These are phyloP conservation scores for Hermodice carunculata DNA, from an alignment of 2,888 invertebrate genomes.

Conservation along the genomic window DNA sequence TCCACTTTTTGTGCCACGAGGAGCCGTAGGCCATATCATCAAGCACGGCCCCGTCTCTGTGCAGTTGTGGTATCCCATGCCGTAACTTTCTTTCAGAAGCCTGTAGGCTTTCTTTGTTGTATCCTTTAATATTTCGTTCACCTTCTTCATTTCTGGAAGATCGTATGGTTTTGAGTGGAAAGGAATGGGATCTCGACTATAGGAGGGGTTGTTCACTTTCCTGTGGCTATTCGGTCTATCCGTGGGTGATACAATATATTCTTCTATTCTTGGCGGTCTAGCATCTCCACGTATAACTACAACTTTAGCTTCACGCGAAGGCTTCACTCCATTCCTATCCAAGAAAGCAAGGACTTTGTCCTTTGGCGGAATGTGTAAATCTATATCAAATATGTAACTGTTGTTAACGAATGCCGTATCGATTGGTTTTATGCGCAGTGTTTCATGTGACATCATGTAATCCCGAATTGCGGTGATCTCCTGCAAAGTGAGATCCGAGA, in stretches of 20 bases:
- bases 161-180: background rate
- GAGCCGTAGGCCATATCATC: too few species aligned
- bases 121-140: background rate
- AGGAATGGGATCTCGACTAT: constrained; percentile 6
- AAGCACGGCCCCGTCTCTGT: background rate
- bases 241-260: constrained; percentile 2
- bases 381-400: too few species aligned
- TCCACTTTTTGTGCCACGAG: too few species aligned
- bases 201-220: background rate
- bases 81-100: too few species aligned
- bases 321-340: background rate
- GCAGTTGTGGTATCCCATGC: background rate
- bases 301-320: background rate
- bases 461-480: too few species aligned
- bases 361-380: too few species aligned
- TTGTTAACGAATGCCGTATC: too few species aligned
- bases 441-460: too few species aligned
- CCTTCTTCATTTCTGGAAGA: background rate
- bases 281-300: background rate
- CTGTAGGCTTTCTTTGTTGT: background rate
- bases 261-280: background rate
- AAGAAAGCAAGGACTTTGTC: background rate
- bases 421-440: too few species aligned
- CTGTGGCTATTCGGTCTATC: background rate
- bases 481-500: too few species aligned